Conservation (phyloP, 2,888 invertebrate species). For the Trilocha varians region DNA sequence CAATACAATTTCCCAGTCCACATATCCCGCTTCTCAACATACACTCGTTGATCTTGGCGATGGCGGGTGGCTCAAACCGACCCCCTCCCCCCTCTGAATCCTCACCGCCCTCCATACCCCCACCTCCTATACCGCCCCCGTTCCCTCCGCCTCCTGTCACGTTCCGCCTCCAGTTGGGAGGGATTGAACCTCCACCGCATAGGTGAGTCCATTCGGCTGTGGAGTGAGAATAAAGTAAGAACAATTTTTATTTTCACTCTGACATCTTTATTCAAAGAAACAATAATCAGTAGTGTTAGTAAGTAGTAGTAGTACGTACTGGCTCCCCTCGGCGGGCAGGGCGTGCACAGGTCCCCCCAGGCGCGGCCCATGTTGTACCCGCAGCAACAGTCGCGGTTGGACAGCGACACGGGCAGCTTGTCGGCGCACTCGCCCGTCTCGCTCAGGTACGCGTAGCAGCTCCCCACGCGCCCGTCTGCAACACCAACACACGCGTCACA, state of each 20-base stretch:
- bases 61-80: conserved; percentile 32
- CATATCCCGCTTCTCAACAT: conserved; percentile 83
- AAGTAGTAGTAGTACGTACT: too few species aligned
- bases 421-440: conserved; percentile 80
- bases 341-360: conserved; percentile 85
- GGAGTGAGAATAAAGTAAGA: neutral
- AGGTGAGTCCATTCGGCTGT: conserved; percentile 76
- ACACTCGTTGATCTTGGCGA: conserved; percentile 80
- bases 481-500: neutral
- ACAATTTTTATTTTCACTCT: neutral
- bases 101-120: conserved; percentile 11
- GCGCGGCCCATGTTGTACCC: conserved; percentile 89
- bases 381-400: conserved; percentile 89
- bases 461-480: conserved; percentile 84
- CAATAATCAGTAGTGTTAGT: too few species aligned
- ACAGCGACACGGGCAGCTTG: conserved; percentile 78
- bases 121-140: conserved; percentile 16
- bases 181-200: conserved; percentile 60
- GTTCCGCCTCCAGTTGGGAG: conserved; percentile 55
- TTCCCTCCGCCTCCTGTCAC: conserved; percentile 31
- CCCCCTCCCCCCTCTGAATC: conserved; percentile 21
- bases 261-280: too few species aligned
- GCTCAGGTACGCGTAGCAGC: conserved; percentile 80
- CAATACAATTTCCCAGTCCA: conserved; percentile 81
- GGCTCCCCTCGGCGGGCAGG: conserved; percentile 76